Conservation (phyloP, 2,888 invertebrate species). For the Drosophila vallismaia region DNA sequence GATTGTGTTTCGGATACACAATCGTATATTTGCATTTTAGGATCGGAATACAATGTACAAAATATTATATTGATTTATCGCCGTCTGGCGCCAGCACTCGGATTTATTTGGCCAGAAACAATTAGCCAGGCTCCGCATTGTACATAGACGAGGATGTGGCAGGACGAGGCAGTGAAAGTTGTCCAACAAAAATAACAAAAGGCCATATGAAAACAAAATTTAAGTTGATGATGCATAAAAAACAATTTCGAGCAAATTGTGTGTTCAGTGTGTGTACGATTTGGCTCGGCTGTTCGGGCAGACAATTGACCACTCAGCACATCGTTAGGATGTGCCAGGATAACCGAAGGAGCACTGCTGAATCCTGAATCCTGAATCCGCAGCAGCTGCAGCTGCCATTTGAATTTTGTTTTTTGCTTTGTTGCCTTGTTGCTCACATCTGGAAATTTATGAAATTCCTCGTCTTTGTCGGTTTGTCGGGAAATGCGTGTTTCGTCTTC, state of each 20-base stretch:
- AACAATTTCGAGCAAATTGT: conserved; percentile 42
- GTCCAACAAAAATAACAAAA: conserved; percentile 4
- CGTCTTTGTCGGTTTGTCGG: conserved; percentile 15
- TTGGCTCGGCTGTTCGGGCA: not conserved
- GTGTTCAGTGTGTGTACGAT: not conserved
- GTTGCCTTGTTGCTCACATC: conserved; percentile 29
- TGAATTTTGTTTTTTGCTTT: conserved; percentile 24
- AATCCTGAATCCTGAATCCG: not conserved
- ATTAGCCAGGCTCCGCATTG: conserved; percentile 20
- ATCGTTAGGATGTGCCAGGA: conserved; percentile 39
- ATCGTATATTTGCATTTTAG: conserved; percentile 27
- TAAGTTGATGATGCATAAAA: conserved; percentile 46
- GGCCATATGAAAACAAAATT: conserved; percentile 26
- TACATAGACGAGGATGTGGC: conserved; percentile 7
- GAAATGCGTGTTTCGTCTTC: conserved; percentile 10
- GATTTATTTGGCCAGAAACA: conserved; percentile 42
- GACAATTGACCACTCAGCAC: conserved; percentile 48
- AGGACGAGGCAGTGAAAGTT: not conserved
- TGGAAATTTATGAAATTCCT: conserved; percentile 42
- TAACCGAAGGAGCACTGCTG: conserved; percentile 7
- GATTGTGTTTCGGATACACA: conserved; percentile 17
- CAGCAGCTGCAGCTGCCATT: conserved; percentile 43
- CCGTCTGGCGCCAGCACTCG: conserved; percentile 19
- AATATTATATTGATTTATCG: conserved; percentile 37
- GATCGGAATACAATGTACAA: conserved; percentile 25